Base-by-base conservation (phyloP, 2,113 vertebrate species). In the Tor tambroides region DNA sequence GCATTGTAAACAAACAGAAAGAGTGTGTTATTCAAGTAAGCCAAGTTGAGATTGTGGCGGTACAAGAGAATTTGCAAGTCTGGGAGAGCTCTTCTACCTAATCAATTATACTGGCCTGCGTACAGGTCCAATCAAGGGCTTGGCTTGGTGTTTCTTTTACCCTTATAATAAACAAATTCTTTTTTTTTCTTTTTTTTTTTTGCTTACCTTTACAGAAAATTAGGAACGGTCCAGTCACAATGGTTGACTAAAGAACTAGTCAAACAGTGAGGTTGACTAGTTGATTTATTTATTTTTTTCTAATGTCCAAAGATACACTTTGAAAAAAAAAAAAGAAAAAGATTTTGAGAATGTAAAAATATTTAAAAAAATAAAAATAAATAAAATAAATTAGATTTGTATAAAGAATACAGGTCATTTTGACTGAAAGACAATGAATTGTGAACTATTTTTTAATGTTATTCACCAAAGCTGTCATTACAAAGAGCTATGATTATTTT, bases 121-220 rank as follows among this genome's bases (percentile, higher is more conserved):
- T 6, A 35, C 49, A 79, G 21, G 51, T 79, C 51, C 19, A 46
- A 43, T 43, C 41, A 56, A 79, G 10, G 5, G 35, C 6, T 46
- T 75, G 69, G 35, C 6, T 46, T 75, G 3, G 72, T 8, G 38
- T 2, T 79, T 59, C 2, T 7, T 79, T 79, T 49, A 11, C 43
- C 41, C 41, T 43, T 10, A 35, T 35, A 5, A 6, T 38, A 49
- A 49, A 49, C 3, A 49, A 49, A 21, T n/a, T n/a, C 10, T 56
- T 38, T 51, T 59, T n/a, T n/a, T n/a, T n/a, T n/a, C n/a, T n/a
- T n/a, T n/a, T n/a, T n/a, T n/a, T n/a, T n/a, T n/a, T n/a, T 1
- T 38, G 30, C 38, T 79, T 79, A 56, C 30, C 76, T 56, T 35
- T 43, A 46, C 23, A 75, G 72, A 75, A 75, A 46, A 75, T 23